Base-by-base conservation (phyloP, 2,797 vertebrate genomes). In the Sebastes minor region DNA sequence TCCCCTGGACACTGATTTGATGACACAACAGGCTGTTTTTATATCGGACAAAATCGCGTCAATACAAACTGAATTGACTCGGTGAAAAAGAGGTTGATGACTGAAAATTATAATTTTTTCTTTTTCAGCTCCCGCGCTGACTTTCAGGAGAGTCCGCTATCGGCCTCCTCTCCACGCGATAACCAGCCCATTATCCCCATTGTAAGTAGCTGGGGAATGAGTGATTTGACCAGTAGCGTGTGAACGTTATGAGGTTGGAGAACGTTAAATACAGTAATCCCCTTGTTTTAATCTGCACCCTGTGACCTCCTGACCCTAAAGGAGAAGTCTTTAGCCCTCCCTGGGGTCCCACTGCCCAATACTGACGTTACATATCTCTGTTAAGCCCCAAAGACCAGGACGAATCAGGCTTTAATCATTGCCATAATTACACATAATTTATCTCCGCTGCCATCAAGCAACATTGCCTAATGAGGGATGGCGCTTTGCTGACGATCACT, bases 181-280 rank as follows among this genome's bases (percentile, higher is more conserved):
- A 91, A 92, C 86, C 81, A 85, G 85, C 68, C 88, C 87, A 91
- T 94, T 93, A 94, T 88, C 82, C 46, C 80, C 70, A 59, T 67
- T 81, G 73, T 86, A 86, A 89, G 88, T 89, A 87, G 83, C 88
- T 49, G 66, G 69, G 65, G 80, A 92, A 95, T 87, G 81, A 92
- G 84, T 80, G 91, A 92, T 95, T 95, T 94, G 91, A 93, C 91
- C 92, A 93, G 81, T 68, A 83, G 88, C 82, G 90, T 92, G 91
- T 95, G 90, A 95, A 94, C 67, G 42, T 84, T 93, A 89, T 81
- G 80, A 86, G 91, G 88, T 81, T 87, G 83, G 72, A 90, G 89
- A 92, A 91, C 80, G 61, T 92, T 95, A 93, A 94, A 95, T 94
- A 93, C 92, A 93, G 93, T 95, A 94, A 96, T 95, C 93, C 93